A percentile compares a stretch with the other conserved stretches of the same genome.
These are phyloP conservation scores for Colaptes auratus DNA, from an alignment of 2,113 vertebrate genomes.

Conservation along the genomic window DNA sequence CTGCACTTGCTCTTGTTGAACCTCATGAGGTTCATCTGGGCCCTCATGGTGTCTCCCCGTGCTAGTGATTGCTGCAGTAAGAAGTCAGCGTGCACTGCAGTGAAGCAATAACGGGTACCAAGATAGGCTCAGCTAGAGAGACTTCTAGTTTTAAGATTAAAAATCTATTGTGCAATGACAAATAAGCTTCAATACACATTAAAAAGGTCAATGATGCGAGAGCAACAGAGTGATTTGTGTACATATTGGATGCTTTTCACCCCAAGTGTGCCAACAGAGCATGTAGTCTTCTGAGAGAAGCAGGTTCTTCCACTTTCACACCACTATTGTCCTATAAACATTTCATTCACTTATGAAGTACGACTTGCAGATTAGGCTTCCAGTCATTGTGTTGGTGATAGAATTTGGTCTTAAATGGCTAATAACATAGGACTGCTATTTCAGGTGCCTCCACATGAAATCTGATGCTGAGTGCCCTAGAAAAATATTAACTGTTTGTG, in stretches of 20 bases:
- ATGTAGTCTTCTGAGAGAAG: not conserved
- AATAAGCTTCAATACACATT: not conserved
- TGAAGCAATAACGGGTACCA: not conserved
- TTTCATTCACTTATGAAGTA: conserved; percentile 30
- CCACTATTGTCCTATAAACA: not conserved
- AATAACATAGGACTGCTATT: conserved; percentile 28
- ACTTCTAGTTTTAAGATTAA: not conserved
- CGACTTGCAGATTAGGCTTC: conserved; percentile 17
- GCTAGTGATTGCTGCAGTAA: not conserved
- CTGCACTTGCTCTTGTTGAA: too few species aligned
- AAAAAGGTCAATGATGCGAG: not conserved
- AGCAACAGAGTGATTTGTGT: not conserved
- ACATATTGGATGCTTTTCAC: conserved; percentile 8
- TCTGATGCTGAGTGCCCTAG: not conserved
- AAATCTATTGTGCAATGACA: not conserved
- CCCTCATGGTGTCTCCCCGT: not conserved
- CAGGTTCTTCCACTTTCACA: conserved; percentile 48
- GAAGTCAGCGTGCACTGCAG: not conserved
- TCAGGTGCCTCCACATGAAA: conserved; percentile 38
- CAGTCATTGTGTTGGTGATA: conserved; percentile 19
- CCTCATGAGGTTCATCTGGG: too few species aligned
- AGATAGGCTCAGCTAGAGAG: not conserved
- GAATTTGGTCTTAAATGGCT: conserved; percentile 24
- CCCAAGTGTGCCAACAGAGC: not conserved
- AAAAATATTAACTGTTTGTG: conserved; percentile 16